Evolutionary conservation across 1,140 invertebrate genomes (phyloP), one percentile per base, ranked within the genome.

Genomic region (Babylonia areolata): DNA sequence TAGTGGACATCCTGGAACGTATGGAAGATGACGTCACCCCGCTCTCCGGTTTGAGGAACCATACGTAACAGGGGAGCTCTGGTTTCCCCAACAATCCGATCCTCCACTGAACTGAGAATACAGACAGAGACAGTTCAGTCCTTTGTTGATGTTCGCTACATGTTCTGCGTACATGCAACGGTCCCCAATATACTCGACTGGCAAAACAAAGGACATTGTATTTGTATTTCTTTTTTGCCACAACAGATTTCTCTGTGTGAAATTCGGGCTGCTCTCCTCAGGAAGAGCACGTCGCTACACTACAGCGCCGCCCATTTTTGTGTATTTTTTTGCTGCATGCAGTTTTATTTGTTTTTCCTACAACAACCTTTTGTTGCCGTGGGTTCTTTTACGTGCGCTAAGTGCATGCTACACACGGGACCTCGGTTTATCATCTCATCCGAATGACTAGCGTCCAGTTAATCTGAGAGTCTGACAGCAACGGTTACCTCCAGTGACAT

Each of bases 121-220:
- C 6, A 73, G 12, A 33, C 31, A 73, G 12, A 73, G n/a, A 73
- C 69, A 15, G 11, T n/a, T n/a, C 69, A 73, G 12, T 9, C 23
- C n/a, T 73, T 73, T 9, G 69, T 73, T 73, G 11, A 73, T 33
- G n/a, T 73, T n/a, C 12, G 69, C 69, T n/a, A 73, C 69, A n/a
- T 73, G 69, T 11, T 73, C 69, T 9, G 69, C 69, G 31, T 33
- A 73, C 69, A 73, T 73, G 12, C 31, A 9, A n/a, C 9, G 6
- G 12, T 9, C 69, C 69, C 6, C 69, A n/a, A 73, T 73, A n/a
- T n/a, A 15, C 12, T 11, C 12, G 12, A 9, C 12, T n/a, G 20
- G 11, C 31, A 73, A 73, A 73, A 33, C 69, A 12, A 12, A 73
- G 31, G 9, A 73, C 23, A n/a, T 11, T 23, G 6, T 12, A n/a